Conservation (phyloP, 2,113 vertebrate genomes). For the Diphyllodes magnificus region DNA sequence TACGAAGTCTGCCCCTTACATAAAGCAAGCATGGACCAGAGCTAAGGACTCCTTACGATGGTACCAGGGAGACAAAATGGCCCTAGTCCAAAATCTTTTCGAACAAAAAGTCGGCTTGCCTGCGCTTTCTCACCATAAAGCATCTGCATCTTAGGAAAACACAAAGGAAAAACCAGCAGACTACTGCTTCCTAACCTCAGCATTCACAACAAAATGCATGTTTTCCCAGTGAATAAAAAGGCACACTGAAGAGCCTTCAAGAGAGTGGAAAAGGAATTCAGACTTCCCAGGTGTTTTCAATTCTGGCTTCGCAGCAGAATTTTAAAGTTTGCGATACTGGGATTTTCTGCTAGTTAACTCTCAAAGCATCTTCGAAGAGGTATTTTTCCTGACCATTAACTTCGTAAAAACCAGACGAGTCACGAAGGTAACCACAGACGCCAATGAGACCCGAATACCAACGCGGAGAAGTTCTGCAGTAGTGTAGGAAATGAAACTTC, state of each 20-base stretch:
- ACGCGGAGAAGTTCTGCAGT: rapidly evolving
- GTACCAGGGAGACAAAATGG: rapidly evolving
- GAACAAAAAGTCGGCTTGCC: not conserved
- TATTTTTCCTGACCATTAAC: not conserved
- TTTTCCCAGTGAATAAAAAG: not conserved
- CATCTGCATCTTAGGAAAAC: not conserved
- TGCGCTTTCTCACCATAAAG: no score
- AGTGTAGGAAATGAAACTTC: rapidly evolving
- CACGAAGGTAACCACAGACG: not conserved
- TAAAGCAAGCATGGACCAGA: rapidly evolving
- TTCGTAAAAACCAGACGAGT: not conserved
- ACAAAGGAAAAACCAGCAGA: not conserved
- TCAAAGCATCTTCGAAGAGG: not conserved
- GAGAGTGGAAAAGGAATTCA: not conserved
- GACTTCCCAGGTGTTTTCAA: not conserved
- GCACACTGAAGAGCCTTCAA: not conserved
- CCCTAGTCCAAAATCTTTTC: not conserved
- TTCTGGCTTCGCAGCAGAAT: not conserved
- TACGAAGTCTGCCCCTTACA: not conserved
- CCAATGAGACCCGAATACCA: not conserved
- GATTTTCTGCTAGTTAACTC: not conserved
- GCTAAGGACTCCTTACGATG: rapidly evolving
- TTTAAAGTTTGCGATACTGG: not conserved
- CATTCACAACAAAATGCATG: rapidly evolving
- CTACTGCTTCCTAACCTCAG: not conserved